Conservation (phyloP, 2,797 vertebrate species). For the Melopsittacus undulatus region DNA sequence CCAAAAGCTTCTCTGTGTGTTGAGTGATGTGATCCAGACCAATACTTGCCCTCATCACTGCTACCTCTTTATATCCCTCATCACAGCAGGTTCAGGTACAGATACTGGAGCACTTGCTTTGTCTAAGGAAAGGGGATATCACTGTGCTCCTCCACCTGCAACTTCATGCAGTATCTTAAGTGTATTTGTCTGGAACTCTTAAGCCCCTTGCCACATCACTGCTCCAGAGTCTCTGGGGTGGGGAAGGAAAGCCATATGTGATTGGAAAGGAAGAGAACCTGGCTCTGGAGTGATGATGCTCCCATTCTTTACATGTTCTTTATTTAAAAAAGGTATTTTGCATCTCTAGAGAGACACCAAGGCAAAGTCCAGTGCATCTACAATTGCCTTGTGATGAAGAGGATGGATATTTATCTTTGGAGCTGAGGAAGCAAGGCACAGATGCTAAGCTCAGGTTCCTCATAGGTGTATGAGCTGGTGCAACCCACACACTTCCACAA, state of each 20-base stretch:
- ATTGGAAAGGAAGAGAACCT: neutral
- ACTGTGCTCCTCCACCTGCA: neutral
- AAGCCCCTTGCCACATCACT: neutral
- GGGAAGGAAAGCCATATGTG: neutral
- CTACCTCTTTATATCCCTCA: fast-evolving
- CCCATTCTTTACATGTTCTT: fast-evolving
- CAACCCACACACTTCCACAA: fast-evolving
- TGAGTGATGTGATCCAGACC: neutral
- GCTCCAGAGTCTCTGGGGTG: neutral
- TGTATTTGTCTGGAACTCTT: neutral
- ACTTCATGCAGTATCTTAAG: neutral
- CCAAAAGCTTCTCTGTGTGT: neutral
- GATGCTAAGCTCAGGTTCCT: neutral
- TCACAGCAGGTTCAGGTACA: fast-evolving
- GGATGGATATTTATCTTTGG: neutral
- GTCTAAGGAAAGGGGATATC: neutral
- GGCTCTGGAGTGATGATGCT: neutral
- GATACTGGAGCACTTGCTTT: neutral
- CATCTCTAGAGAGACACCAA: neutral
- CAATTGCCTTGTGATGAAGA: neutral
- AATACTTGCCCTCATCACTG: neutral
- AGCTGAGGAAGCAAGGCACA: neutral
- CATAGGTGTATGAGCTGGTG: fast-evolving
- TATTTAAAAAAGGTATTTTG: neutral
- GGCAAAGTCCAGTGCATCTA: neutral